phyloP scores from a whole-genome alignment of 2,797 vertebrate genomes.

The Vespertilio murinus region DNA sequence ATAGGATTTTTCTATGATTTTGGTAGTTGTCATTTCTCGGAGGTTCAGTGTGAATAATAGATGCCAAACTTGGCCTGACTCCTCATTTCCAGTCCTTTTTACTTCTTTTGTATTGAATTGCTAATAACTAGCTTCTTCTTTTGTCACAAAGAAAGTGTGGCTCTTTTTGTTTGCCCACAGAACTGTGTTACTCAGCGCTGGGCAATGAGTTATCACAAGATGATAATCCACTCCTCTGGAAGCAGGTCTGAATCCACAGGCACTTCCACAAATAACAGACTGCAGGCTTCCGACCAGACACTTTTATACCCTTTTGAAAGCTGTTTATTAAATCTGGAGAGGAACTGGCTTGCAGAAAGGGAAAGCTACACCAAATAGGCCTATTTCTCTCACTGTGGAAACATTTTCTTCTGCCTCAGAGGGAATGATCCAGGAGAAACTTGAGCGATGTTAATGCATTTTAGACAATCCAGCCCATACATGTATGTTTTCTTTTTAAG shows the following conservation, averaged over 20 bases:
- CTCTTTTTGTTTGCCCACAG: constrained; percentile 73
- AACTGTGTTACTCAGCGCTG: constrained; percentile 68
- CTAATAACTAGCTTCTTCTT: constrained; percentile 73
- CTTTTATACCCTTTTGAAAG: constrained; percentile 79
- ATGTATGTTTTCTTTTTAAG: not conserved
- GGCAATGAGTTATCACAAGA: constrained; percentile 67
- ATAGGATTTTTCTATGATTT: constrained; percentile 78
- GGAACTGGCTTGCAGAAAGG: constrained; percentile 76
- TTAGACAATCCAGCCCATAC: not conserved
- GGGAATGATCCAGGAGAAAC: constrained; percentile 67
- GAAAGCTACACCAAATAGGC: constrained; percentile 52
- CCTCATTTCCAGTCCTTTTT: constrained; percentile 76
- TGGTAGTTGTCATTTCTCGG: constrained; percentile 79
- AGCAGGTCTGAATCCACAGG: constrained; percentile 71
- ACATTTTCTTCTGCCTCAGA: constrained; percentile 64
- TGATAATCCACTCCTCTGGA: constrained; percentile 75
- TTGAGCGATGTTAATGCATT: not conserved
- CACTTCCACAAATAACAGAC: constrained; percentile 78
- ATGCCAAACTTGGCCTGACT: constrained; percentile 81
- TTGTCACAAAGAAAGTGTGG: constrained; percentile 71
- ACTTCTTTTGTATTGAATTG: constrained; percentile 76
- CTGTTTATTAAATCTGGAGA: constrained; percentile 74
- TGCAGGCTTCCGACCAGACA: constrained; percentile 63
- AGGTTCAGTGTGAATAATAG: constrained; percentile 82
- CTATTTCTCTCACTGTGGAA: constrained; percentile 60